These are phyloP conservation scores for Propithecus perrieri DNA, from an alignment of 2,797 vertebrate species.

Conservation along the genomic window DNA sequence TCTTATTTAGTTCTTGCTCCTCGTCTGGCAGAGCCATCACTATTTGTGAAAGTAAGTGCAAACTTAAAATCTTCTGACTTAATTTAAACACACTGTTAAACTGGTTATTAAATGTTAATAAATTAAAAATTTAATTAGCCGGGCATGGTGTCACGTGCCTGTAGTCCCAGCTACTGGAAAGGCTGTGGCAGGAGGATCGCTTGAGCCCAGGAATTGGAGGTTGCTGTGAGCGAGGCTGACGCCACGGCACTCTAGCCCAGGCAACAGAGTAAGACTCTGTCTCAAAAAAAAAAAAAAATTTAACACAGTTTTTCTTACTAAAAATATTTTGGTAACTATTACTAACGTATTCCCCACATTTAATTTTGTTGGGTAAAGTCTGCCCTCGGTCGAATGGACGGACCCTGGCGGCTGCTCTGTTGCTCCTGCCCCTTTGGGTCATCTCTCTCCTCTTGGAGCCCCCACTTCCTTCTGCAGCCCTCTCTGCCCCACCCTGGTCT, in stretches of 20 bases:
- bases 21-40: not conserved
- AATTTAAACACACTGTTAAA: not conserved
- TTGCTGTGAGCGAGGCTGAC: too few species aligned
- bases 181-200: too few species aligned
- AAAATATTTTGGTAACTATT: not conserved
- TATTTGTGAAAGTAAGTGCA: not conserved
- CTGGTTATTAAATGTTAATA: not conserved
- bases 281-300: not conserved
- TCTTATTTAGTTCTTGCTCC: not conserved
- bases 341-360: fast-evolving
- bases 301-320: not conserved
- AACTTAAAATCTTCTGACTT: not conserved
- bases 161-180: too few species aligned
- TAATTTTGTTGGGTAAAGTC: not conserved
- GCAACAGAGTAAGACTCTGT: too few species aligned
- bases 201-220: too few species aligned
- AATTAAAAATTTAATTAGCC: not conserved
- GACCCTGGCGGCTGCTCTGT: fast-evolving
- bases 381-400: too few species aligned
- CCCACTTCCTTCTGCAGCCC: not conserved
- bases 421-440: not conserved
- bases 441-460: too few species aligned
- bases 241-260: too few species aligned
- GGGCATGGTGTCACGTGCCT: too few species aligned
- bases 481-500: not conserved